Evolutionary conservation across 2,888 invertebrate genomes (phyloP), one percentile per base, ranked within the genome.

Genomic region (Phlogophora meticulosa): DNA sequence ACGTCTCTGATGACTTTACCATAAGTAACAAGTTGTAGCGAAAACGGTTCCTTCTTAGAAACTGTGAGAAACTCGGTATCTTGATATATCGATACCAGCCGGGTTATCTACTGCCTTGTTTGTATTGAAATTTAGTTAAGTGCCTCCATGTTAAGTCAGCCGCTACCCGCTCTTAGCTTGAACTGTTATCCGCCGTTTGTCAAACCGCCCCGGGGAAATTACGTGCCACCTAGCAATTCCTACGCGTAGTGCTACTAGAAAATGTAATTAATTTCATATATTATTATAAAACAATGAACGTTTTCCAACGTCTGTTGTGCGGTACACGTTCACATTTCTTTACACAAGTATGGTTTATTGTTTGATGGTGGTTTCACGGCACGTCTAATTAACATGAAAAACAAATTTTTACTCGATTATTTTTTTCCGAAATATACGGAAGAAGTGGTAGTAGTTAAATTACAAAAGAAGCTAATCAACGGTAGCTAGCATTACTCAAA

Each of bases 181-280:
- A 74, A 74, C 76, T 69, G 64, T 59, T 76, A 68, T 75, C 65
- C 81, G 75, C 76, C 76, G 73, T 81, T 78, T 82, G 81, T 81
- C 84, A 83, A 88, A 87, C 83, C 85, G 88, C 92, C 90, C 91
- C 76, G 78, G 92, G 92, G 91, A 93, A 93, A 93, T 92, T 89
- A 91, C 87, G 85, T 86, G 86, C 86, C 88, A 87, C 87, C 89
- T 86, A 87, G 86, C 88, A 87, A 87, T 90, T 88, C 82, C 87
- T 87, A 83, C 83, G 69, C 57, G 71, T 64, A 67, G 69, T 69
- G 66, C 75, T 85, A 80, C 86, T 88, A 87, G 87, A 88, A 90
- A 91, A 90, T 88, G 86, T 90, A 91, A 92, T 92, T 92, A 91
- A 89, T 88, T 90, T 89, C 77, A 84, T 84, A 82, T 82, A 83